A percentile compares a stretch with the other conserved stretches of the same genome.
phyloP scores from a whole-genome alignment of 2,888 invertebrate genomes.

The Hemaris fuciformis region DNA sequence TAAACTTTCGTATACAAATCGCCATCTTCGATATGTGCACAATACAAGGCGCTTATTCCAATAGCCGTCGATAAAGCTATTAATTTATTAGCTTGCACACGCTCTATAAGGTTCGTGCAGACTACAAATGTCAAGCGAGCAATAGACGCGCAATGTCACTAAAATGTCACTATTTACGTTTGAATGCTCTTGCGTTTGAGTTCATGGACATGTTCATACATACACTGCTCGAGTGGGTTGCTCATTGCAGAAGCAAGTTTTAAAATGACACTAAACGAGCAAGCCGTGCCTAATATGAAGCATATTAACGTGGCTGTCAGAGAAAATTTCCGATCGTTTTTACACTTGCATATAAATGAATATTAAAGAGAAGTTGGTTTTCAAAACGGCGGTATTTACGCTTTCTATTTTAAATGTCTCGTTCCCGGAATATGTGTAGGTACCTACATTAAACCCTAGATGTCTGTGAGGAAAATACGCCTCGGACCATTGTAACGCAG shows the following conservation, averaged over 20 bases:
- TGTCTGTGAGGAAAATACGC: background rate
- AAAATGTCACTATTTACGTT: conserved; percentile 73
- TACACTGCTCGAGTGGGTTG: conserved; percentile 6
- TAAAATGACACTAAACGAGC: conserved; percentile 27
- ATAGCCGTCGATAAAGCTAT: conserved; percentile 36
- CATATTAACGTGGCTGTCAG: conserved; percentile 11
- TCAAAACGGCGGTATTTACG: background rate
- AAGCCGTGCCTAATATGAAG: conserved; percentile 13
- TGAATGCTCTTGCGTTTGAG: conserved; percentile 54
- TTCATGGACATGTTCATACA: conserved; percentile 52
- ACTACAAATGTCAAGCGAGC: conserved; percentile 57
- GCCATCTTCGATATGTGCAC: background rate
- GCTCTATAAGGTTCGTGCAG: conserved; percentile 53
- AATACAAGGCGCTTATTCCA: conserved; percentile 16
- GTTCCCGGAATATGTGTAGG: background rate
- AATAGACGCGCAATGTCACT: conserved; percentile 65
- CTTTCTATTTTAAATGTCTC: background rate
- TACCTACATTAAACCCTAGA: background rate
- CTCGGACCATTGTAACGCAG: background rate
- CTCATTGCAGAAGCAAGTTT: conserved; percentile 21
- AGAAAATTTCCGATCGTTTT: background rate
- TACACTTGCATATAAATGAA: background rate
- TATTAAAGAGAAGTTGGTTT: background rate
- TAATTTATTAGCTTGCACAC: conserved; percentile 42
- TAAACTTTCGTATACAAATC: conserved; percentile 22